phyloP scores from a whole-genome alignment of 1,140 invertebrate genomes.

The Dendroctonus valens region DNA sequence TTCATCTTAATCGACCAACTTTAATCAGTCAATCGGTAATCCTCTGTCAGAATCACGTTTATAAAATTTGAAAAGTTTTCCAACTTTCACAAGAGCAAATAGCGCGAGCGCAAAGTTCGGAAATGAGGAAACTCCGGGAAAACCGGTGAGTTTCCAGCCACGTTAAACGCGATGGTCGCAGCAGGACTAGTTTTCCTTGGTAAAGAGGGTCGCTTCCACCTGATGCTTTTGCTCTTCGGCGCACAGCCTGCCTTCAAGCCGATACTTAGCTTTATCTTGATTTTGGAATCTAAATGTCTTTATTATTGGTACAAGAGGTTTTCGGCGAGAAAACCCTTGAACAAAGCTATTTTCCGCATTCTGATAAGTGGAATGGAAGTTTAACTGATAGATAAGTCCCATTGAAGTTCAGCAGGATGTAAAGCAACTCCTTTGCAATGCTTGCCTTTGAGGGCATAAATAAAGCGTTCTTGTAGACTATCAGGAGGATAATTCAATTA shows the following conservation, averaged over 20 bases:
- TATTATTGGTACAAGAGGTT: conserved; percentile 4
- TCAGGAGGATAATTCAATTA: no score
- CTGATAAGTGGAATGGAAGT: no score
- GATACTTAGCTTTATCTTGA: conserved; percentile 22
- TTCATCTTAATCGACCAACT: no score
- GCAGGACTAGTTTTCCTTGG: conserved; percentile 20
- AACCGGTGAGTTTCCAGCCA: conserved; percentile 12
- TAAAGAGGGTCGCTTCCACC: conserved; percentile 25
- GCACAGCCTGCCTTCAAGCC: conserved; percentile 22
- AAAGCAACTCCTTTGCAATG: no score
- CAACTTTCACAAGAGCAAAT: conserved; percentile 17
- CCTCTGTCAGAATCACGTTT: conserved; percentile 3
- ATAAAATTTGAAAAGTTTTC: conserved; percentile 14
- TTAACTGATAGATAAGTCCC: no score
- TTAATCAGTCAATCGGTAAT: no score
- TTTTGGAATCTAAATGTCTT: conserved; percentile 13
- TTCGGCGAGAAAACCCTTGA: no score
- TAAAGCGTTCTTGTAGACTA: no score
- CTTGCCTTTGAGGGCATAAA: no score
- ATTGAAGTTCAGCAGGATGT: no score
- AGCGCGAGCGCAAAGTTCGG: conserved; percentile 18
- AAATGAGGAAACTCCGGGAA: neutral
- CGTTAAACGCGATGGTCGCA: conserved; percentile 20
- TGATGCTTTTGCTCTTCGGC: conserved; percentile 29
- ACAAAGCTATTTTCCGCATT: no score